Percentiles rank a stretch among this genome's conserved stretches.
These are phyloP conservation scores for Agrilus biguttatus DNA, from an alignment of 2,888 invertebrate species.

Conservation along the genomic window DNA sequence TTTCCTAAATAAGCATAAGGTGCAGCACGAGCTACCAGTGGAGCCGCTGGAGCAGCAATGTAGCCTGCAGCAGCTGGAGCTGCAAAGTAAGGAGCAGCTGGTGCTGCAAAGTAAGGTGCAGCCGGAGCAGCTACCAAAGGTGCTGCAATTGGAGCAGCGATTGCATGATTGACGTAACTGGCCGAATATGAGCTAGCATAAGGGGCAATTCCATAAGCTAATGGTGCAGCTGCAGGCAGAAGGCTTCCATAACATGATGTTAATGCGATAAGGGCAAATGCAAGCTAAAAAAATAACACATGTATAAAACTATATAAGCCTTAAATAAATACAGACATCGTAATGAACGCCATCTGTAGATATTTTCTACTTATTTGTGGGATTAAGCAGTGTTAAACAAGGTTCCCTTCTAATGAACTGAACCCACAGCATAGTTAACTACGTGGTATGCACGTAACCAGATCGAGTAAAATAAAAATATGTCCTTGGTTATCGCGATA, in stretches of 20 bases:
- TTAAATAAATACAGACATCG: too few species aligned
- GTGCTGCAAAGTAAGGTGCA: constrained; percentile 18
- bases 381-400: too few species aligned
- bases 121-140: constrained; percentile 23
- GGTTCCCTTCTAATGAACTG: too few species aligned
- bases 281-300: too few species aligned
- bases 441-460: too few species aligned
- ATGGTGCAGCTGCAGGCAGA: constrained; percentile 26
- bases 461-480: too few species aligned
- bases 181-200: constrained; percentile 65
- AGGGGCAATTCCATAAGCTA: constrained; percentile 47
- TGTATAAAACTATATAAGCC: too few species aligned
- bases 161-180: constrained; percentile 59
- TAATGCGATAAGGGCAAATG: constrained; percentile 5
- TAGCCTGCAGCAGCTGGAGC: constrained; percentile 15
- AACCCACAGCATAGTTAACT: too few species aligned
- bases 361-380: too few species aligned
- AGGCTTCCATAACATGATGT: constrained; percentile 21
- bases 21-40: constrained; percentile 25
- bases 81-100: constrained; percentile 17
- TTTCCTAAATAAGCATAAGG: constrained; percentile 27
- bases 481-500: too few species aligned
- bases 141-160: constrained; percentile 47
- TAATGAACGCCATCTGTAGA: too few species aligned
- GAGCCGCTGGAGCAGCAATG: background rate